Evolutionary conservation across 2,113 vertebrate species (phyloP), one percentile per base, ranked within the genome.

Genomic region (Galemys pyrenaicus): DNA sequence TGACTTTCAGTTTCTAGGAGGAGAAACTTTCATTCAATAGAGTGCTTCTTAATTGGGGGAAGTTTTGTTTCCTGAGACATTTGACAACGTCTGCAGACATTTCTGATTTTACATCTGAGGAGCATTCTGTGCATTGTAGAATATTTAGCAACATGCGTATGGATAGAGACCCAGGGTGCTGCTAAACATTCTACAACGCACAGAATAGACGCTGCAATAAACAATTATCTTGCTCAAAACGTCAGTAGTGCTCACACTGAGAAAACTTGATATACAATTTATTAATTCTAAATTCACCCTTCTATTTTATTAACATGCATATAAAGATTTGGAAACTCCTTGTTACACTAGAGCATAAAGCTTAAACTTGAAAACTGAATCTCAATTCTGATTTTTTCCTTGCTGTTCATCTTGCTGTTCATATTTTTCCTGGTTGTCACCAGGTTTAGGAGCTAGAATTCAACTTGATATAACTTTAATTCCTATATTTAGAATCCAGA

Each of bases 1-100:
- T 96, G 51, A 92, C 62, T n/a, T 44, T 74, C 79, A 17, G 96
- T 96, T 96, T 65, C 84, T 56, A 85, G 35, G 10, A 85, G 9
- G 91, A 95, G 35, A 87, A 92, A 0, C 79, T 56, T 93, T 68
- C 62, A 30, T 54, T 88, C 90, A 54, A 20, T 92, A 80, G 46
- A 88, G 46, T 35, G 5, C 7, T 91, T 84, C 91, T 93, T 65
- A 16, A n/a, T 3, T 79, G 8, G 26, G 6, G 22, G 5, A 15
- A 30, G 3, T 62, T 74, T 58, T 46, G 3, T 54, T 19, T 8
- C 22, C 32, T 2, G 28, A 17, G 83, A 54, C 20, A 44, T 64
- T 65, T 94, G 58, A n/a, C 41, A 58, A 22, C 11, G 26, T 64
- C 49, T 92, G 19, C 28, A 73, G 67, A 85, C 1, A 51, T 68